Evolutionary conservation across 2,888 invertebrate species (phyloP).

Genomic region (Cephus sareptanus): DNA sequence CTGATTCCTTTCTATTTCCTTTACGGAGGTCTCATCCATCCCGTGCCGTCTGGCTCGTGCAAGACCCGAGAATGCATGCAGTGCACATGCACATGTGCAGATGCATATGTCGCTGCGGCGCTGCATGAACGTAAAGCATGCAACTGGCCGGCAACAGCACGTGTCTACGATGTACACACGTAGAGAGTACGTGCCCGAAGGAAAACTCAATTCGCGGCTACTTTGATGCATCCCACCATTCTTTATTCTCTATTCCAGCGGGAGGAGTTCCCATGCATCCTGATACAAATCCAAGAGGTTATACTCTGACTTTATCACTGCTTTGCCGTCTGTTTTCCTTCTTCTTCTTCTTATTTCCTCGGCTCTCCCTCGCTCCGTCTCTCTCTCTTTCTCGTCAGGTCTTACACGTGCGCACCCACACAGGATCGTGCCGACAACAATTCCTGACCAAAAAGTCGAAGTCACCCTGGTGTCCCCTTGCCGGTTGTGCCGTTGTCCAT

Average conservation of each 20-base stretch:
- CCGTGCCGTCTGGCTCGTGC: too few relatives aligned
- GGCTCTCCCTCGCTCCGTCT: slow-evolving; percentile 14
- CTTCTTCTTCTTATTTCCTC: slow-evolving; percentile 19
- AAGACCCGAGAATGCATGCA: too few relatives aligned
- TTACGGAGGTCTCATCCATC: too few relatives aligned
- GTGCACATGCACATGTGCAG: too few relatives aligned
- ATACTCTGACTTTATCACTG: slow-evolving; percentile 22
- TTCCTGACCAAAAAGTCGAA: slow-evolving; percentile 60
- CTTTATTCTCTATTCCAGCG: slow-evolving; percentile 12
- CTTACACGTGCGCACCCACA: slow-evolving; percentile 1
- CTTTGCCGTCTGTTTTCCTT: slow-evolving; percentile 21
- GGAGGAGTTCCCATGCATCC: slow-evolving; percentile 35
- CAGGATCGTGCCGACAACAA: slow-evolving; percentile 50
- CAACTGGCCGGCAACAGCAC: too few relatives aligned
- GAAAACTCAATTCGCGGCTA: slow-evolving; percentile 54
- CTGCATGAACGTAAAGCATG: too few relatives aligned
- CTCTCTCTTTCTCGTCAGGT: slow-evolving; percentile 10
- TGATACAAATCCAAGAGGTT: slow-evolving; percentile 43
- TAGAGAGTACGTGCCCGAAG: slow-evolving; percentile 32
- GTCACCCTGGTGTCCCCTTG: slow-evolving; percentile 45
- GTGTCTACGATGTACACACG: too few relatives aligned
- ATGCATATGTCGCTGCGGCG: too few relatives aligned
- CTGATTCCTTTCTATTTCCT: too few relatives aligned
- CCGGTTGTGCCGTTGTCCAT: slow-evolving; percentile 8
- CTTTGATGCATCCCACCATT: slow-evolving; percentile 47